Base-by-base conservation (phyloP, 1,140 invertebrate genomes). In the Sinella curviseta region DNA sequence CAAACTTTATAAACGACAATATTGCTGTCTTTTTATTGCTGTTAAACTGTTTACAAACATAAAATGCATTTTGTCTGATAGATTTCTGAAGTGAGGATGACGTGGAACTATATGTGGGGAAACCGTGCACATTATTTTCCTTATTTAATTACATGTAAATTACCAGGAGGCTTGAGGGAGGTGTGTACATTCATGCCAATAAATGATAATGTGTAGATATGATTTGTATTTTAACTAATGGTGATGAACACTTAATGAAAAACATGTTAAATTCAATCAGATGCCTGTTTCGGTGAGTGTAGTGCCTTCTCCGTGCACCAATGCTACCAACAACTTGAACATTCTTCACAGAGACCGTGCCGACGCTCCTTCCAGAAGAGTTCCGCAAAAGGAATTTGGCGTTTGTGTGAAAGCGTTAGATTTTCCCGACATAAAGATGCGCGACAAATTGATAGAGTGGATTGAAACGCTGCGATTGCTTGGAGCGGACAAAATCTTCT, bases 401-500 rank as follows among this genome's bases (percentile, higher is more conserved):
- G 89, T 90, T 33, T 90, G 90, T 82, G 88, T 90, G 0, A 90
- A 90, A 84, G 90, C 90, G 0, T 79, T 90, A 0, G 87, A 89
- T 81, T 90, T 90, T 81, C 84, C 88, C 16, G 79, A 86, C 33
- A 85, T 88, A 74, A 89, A 90, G 76, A 79, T 88, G 0, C 87
- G 86, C 36, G 84, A 86, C 0, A 82, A 86, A 28, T 79, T 90
- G 4, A 84, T 89, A 4, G 89, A 90, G 84, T 90, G 89, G 89
- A 83, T 90, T 12, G 88, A 90, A 81, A 80, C 88, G n/a, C 82
- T 90, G 24, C 82, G 84, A 28, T 79, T 87, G n/a, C 85, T 90
- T 1, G 90, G 90, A 1, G 90, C 88, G 1, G 85, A 89, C 48
- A 88, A 88, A 74, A 84, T 90, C 24, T 89, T 88, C 67, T 75